Evolutionary conservation across 2,113 vertebrate species (phyloP), one percentile per base, ranked within the genome.

Genomic region (Dicrurus megarhynchus): DNA sequence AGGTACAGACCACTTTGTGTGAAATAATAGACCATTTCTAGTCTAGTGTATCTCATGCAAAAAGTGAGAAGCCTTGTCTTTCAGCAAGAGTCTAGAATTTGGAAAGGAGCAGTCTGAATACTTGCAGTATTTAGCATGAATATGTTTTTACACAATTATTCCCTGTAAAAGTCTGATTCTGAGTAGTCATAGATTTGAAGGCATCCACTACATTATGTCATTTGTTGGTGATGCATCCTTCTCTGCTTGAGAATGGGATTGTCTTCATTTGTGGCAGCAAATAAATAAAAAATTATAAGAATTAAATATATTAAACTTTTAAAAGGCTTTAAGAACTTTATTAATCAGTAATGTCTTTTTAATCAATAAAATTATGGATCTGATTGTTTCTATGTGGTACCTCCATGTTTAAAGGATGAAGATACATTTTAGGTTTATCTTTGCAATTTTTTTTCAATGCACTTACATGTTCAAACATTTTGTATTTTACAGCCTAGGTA

Each of bases 1-100:
- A 2, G 5, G 16, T 44, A n/a, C 4, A 1, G 24, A 41, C 0
- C 3, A 57, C 13, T 50, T n/a, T 53, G 19, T 28, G 12, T 17
- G n/a, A 83, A 90, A n/a, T 56, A 60, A 35, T 4, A 7, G 13
- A 75, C 6, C 3, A 3, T 39, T 80, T 86, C 41, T 69, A 16
- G 23, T 35, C 10, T 37, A 49, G 3, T 15, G 7, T n/a, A 16
- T 42, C 3, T 42, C 26, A 26, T 4, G 10, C 27, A 13, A 60
- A 33, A 13, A 61, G 16, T 15, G 13, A 68, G 21, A 77, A 83
- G 28, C 5, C 9, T 75, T 56, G 18, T 59, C 17, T 46, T 65
- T 78, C 24, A 16, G 13, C 23, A 53, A 4, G 79, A 18, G 3
- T 27, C 16, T 59, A 33, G 6, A 3, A 3, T 11, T 12, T 60